A percentile compares a stretch with the other conserved stretches of the same genome.
Conservation (phyloP, 92 coral and sea anemone genomes). For the Parazoanthus darwini region DNA sequence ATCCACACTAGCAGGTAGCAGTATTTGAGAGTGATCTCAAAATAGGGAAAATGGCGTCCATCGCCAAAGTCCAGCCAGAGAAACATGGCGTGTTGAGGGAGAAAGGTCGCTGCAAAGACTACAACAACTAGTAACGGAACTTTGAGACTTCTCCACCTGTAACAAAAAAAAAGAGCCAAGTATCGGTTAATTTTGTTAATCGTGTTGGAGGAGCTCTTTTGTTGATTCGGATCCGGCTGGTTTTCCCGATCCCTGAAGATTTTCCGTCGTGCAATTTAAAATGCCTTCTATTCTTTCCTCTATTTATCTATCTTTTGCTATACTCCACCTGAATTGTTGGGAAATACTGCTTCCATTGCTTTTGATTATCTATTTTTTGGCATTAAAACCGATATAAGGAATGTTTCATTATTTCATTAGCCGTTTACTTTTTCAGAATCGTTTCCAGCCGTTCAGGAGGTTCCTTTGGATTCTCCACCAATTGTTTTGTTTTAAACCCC, state of each 20-base stretch:
- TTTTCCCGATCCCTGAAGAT: no score
- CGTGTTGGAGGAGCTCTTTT: no score
- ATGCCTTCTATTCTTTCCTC: not conserved
- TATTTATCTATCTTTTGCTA: no score
- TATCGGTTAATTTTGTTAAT: not conserved
- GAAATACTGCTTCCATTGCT: no score
- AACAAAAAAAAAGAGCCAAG: not conserved
- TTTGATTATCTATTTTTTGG: not conserved
- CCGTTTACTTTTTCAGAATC: no score
- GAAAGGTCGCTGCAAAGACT: conserved; percentile 46
- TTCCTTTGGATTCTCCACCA: no score
- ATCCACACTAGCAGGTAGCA: conserved; percentile 55
- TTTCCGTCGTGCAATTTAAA: not conserved
- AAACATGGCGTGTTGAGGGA: conserved; percentile 60
- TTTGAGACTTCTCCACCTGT: conserved; percentile 49
- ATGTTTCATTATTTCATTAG: no score
- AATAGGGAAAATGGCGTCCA: conserved; percentile 47
- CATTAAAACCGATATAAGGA: not conserved
- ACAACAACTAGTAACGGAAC: conserved; percentile 50
- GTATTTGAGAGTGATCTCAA: conserved; percentile 53
- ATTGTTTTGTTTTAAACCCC: no score
- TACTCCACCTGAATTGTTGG: no score
- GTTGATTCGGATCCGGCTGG: no score
- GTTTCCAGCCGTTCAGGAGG: no score
- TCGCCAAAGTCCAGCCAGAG: conserved; percentile 53